Evolutionary conservation across 1,140 invertebrate genomes (phyloP).

Genomic region (Drosophila melanogaster): Release_6_plus_ISO1_MT NT_033777.3:12222001-12222500

Average conservation of each 20-base stretch:
- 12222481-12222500: slow-evolving; percentile 78
- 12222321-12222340: background rate
- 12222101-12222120: background rate
- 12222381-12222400: background rate
- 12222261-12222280: background rate
- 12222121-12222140: slow-evolving; percentile 1
- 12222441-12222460: slow-evolving; percentile 44
- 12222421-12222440: background rate
- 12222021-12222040: slow-evolving; percentile 48
- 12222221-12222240: background rate
- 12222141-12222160: background rate
- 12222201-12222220: too few species aligned
- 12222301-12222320: background rate
- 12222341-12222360: background rate
- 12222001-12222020: slow-evolving; percentile 47
- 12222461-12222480: background rate
- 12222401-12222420: background rate
- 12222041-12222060: background rate
- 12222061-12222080: background rate
- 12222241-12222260: background rate
- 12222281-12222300: background rate
- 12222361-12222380: background rate
- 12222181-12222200: too few species aligned
- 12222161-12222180: too few species aligned
- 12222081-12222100: background rate